Percentiles rank a stretch among this genome's conserved stretches.
Evolutionary conservation across 2,797 vertebrate species (phyloP).

Genomic region (Echeneis naucrates): DNA sequence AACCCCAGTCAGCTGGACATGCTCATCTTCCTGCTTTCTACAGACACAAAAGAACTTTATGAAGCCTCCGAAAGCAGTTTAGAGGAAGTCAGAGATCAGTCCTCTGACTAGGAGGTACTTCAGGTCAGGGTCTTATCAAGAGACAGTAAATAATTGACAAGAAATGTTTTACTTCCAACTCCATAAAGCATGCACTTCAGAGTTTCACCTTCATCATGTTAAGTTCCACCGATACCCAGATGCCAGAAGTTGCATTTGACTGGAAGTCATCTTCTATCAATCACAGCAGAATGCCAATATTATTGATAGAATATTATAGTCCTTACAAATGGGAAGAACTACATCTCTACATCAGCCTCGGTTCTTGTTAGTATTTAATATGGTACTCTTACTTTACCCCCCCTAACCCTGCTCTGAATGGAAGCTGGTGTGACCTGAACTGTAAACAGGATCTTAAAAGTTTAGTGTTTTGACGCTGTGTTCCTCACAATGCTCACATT

Average conservation of each 20-base stretch:
- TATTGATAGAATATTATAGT: constrained; percentile 16
- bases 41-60: constrained; percentile 4
- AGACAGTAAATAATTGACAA: constrained; percentile 45
- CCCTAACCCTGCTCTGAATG: no score
- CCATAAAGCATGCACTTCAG: constrained; percentile 20
- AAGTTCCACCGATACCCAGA: constrained; percentile 10
- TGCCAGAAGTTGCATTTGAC: constrained; percentile 8
- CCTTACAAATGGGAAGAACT: neutral
- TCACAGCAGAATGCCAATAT: neutral
- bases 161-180: no score
- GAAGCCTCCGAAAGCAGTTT: constrained; percentile 11
- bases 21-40: constrained; percentile 20
- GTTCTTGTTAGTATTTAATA: neutral
- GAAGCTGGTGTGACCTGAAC: no score
- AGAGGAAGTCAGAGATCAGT: constrained; percentile 5
- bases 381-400: no score
- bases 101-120: constrained; percentile 3
- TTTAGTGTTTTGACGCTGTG: no score
- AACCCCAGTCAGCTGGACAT: constrained; percentile 33
- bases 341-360: constrained; percentile 1
- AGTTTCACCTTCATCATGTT: constrained; percentile 6
- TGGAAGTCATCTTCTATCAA: constrained; percentile 6
- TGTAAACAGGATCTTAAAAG: no score
- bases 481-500: no score
- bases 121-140: constrained; percentile 25